These are phyloP conservation scores for Pogona vitticeps DNA, from an alignment of 2,113 vertebrate species.

Conservation along the genomic window DNA sequence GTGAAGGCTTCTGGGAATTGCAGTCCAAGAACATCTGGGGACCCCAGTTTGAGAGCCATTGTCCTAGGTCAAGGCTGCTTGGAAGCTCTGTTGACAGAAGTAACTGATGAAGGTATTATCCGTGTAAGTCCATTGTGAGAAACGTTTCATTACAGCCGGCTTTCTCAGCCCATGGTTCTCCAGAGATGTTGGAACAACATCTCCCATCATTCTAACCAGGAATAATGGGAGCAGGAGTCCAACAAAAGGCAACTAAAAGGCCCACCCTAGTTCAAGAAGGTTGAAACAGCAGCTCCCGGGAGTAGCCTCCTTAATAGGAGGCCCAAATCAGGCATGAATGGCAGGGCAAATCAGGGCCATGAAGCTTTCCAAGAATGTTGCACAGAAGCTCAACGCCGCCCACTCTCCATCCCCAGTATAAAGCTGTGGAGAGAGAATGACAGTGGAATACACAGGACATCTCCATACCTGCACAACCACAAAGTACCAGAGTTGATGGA, in stretches of 20 bases:
- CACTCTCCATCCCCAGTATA: neutral
- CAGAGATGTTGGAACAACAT: neutral
- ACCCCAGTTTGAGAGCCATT: no score
- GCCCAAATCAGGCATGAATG: neutral
- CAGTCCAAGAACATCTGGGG: no score
- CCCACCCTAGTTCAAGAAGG: neutral
- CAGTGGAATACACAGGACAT: fast-evolving
- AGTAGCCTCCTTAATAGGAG: neutral
- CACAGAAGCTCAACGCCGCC: neutral
- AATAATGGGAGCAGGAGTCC: neutral
- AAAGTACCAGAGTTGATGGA: slow-evolving; percentile 91
- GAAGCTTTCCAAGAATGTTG: neutral
- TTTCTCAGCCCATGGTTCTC: no score
- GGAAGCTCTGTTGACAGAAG: neutral
- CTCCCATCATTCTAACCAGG: neutral
- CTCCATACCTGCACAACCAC: slow-evolving; percentile 87
- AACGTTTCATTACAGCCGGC: neutral
- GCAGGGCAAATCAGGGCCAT: neutral
- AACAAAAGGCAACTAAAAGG: neutral
- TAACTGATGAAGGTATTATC: neutral
- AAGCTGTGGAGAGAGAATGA: neutral
- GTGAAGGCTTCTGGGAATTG: no score
- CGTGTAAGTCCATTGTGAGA: neutral
- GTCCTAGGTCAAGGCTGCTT: neutral
- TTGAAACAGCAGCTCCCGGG: neutral